Percentiles rank a stretch among this genome's conserved stretches.
phyloP scores from a whole-genome alignment of 2,113 vertebrate genomes.

The Gulo gulo region DNA sequence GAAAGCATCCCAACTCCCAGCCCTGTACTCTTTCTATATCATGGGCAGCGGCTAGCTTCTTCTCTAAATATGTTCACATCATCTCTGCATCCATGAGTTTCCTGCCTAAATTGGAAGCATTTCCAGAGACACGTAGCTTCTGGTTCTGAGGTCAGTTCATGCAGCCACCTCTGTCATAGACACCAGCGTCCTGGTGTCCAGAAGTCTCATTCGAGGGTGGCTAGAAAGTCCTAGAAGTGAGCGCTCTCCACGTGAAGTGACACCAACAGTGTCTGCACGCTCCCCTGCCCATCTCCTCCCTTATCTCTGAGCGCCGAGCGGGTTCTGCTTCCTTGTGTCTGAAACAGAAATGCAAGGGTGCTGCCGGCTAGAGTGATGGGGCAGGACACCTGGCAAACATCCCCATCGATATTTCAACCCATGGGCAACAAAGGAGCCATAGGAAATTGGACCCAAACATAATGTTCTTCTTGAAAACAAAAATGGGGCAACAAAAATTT shows the following conservation, averaged over 20 bases:
- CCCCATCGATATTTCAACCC: not conserved
- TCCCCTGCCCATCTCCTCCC: not conserved
- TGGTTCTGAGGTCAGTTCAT: not conserved
- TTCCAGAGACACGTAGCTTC: not conserved
- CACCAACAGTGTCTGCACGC: not conserved
- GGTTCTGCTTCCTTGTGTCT: not conserved
- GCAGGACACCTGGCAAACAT: not conserved
- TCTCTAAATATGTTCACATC: not conserved
- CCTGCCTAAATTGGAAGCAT: not conserved
- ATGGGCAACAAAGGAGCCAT: not conserved
- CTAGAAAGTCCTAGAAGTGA: not conserved
- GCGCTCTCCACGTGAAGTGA: not conserved
- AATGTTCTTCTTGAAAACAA: not conserved
- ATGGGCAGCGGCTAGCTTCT: fast-evolving
- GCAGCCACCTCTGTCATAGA: not conserved
- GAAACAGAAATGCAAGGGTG: not conserved
- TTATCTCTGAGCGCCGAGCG: not conserved
- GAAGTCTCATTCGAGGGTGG: not conserved
- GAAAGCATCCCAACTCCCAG: not conserved
- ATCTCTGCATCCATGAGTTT: not conserved
- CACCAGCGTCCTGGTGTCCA: not conserved
- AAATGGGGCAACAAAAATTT: not conserved
- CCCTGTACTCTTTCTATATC: not conserved
- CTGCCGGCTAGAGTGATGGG: not conserved
- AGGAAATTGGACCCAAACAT: not conserved